phyloP scores from a whole-genome alignment of 2,113 vertebrate genomes.

The Ophiodon elongatus region DNA sequence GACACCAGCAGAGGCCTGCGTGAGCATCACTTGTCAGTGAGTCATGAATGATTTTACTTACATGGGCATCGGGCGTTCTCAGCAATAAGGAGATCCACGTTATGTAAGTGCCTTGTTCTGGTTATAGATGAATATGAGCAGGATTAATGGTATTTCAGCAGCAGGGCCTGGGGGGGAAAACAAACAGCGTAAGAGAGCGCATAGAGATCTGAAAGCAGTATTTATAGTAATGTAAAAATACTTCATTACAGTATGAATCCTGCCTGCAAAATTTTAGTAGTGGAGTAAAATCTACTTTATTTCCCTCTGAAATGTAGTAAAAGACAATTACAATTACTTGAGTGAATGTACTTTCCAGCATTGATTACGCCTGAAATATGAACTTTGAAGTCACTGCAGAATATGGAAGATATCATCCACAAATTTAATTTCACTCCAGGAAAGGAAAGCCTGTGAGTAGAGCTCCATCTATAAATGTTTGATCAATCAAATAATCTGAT shows the following conservation, averaged over 20 bases:
- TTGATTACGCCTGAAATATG: neutral
- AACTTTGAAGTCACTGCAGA: conserved; percentile 7
- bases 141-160: conserved; percentile 21
- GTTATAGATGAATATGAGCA: conserved; percentile 20
- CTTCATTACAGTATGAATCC: neutral
- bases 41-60: conserved; percentile 60
- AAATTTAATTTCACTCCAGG: conserved; percentile 7
- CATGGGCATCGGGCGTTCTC: conserved; percentile 49
- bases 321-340: neutral
- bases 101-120: conserved; percentile 41
- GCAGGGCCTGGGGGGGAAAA: conserved; percentile 5
- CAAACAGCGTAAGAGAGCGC: neutral
- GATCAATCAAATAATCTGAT: conserved; percentile 5
- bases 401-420: neutral
- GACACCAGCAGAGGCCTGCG: conserved; percentile 39
- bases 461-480: neutral
- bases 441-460: neutral
- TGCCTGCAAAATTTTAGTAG: neutral
- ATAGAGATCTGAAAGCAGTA: neutral
- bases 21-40: conserved; percentile 62
- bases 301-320: neutral
- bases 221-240: neutral
- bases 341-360: neutral
- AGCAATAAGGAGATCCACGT: conserved; percentile 42
- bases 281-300: neutral